Percentiles rank a stretch among this genome's conserved stretches.
These are phyloP conservation scores for Spinibarbus caldwelli DNA, from an alignment of 2,797 vertebrate species.

Conservation along the genomic window DNA sequence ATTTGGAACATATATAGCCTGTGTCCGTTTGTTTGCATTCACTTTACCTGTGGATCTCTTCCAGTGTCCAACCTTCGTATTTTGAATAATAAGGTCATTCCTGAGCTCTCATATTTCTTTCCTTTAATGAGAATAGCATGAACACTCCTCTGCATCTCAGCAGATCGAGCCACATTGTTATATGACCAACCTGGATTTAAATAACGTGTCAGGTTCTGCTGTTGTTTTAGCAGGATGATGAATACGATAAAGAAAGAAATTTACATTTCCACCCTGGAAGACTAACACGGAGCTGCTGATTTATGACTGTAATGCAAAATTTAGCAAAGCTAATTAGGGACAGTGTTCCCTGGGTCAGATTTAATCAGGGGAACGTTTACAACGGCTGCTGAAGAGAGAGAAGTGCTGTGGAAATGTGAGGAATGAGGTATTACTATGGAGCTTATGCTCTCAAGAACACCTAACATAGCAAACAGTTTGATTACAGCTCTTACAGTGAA, in stretches of 20 bases:
- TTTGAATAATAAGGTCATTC: conserved; percentile 50
- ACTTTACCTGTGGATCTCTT: neutral
- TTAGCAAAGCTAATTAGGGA: conserved; percentile 59
- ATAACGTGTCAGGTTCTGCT: conserved; percentile 54
- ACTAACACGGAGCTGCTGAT: conserved; percentile 46
- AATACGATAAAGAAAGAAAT: conserved; percentile 55
- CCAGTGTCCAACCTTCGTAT: conserved; percentile 8
- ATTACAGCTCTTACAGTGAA: neutral
- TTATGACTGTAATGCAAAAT: conserved; percentile 57
- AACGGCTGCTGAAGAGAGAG: conserved; percentile 15
- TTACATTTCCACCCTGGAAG: conserved; percentile 54
- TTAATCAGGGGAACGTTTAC: conserved; percentile 56
- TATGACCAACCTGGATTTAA: conserved; percentile 57
- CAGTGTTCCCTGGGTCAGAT: conserved; percentile 56
- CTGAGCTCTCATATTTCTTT: conserved; percentile 52
- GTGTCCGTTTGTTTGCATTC: neutral
- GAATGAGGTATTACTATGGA: conserved; percentile 3
- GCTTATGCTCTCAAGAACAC: conserved; percentile 18
- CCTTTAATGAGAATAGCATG: conserved; percentile 58
- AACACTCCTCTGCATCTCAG: conserved; percentile 43
- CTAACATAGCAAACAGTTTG: neutral
- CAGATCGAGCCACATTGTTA: conserved; percentile 51
- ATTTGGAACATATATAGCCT: neutral
- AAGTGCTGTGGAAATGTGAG: conserved; percentile 9
- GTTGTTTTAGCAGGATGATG: conserved; percentile 56